phyloP scores from a whole-genome alignment of 2,888 invertebrate genomes.

The Norana najaformis region DNA sequence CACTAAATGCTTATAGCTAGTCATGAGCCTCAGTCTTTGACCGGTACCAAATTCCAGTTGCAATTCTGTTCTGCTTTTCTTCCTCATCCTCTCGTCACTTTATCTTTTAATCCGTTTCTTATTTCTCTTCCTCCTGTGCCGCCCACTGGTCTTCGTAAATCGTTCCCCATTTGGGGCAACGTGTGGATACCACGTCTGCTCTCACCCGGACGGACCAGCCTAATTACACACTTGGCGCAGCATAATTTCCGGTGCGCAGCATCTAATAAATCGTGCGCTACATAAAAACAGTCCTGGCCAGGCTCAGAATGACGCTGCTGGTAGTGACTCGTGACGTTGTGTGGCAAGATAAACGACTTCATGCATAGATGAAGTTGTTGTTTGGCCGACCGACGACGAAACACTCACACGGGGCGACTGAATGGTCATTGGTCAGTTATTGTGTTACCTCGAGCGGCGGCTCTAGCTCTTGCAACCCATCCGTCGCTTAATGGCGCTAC shows the following conservation, averaged over 20 bases:
- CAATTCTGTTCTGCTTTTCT: neutral
- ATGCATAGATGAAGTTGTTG: slow-evolving; percentile 13
- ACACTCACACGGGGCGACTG: neutral
- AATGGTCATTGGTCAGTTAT: neutral
- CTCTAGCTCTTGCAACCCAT: neutral
- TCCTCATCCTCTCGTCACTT: neutral
- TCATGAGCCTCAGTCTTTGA: neutral
- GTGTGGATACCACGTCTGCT: neutral
- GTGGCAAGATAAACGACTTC: slow-evolving; percentile 6
- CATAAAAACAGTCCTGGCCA: neutral
- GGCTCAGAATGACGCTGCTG: neutral
- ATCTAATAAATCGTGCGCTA: neutral
- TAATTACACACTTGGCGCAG: neutral
- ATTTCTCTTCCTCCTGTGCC: neutral
- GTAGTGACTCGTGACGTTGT: neutral
- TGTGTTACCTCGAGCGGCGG: neutral
- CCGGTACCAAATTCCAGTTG: neutral
- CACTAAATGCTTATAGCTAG: too few relatives aligned
- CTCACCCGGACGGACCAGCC: neutral
- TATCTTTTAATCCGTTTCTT: neutral
- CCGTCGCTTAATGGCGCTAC: neutral
- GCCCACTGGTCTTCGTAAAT: neutral
- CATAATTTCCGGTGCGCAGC: neutral
- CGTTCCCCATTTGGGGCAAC: neutral
- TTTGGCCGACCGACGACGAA: neutral